Conservation (phyloP, 1,140 invertebrate species). For the Reticulitermes speratus region DNA sequence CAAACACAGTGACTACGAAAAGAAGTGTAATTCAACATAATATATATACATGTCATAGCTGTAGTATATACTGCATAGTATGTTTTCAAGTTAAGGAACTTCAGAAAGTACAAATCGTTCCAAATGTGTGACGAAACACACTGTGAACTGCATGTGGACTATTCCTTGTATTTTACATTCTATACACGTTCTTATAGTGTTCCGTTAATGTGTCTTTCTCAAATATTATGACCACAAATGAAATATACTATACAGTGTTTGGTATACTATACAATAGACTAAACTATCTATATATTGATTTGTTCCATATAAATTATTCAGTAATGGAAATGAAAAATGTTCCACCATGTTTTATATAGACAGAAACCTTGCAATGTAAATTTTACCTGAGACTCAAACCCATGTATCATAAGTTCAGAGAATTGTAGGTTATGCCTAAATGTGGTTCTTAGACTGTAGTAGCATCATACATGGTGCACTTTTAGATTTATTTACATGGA, state of each 20-base stretch:
- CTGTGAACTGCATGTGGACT: background rate
- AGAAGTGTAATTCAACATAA: background rate
- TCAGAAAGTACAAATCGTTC: background rate
- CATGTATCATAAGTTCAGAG: background rate
- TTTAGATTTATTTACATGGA: conserved; percentile 18
- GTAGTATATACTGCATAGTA: conserved; percentile 7
- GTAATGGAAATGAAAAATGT: background rate
- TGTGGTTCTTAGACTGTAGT: background rate
- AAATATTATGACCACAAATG: background rate
- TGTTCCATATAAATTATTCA: background rate
- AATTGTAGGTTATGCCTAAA: background rate
- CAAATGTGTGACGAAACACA: background rate
- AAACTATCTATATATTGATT: background rate
- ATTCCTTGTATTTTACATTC: background rate
- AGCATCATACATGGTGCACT: background rate
- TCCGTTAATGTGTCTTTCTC: background rate
- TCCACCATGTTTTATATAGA: background rate
- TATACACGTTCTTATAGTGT: background rate
- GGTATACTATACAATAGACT: background rate
- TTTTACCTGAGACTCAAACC: background rate
- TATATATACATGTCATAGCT: background rate
- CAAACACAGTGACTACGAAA: background rate
- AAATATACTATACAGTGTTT: conserved; percentile 14
- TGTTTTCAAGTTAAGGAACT: background rate
- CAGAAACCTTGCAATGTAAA: background rate